Evolutionary conservation across 2,113 vertebrate species (phyloP).

Genomic region (Acanthochromis polyacanthus): DNA sequence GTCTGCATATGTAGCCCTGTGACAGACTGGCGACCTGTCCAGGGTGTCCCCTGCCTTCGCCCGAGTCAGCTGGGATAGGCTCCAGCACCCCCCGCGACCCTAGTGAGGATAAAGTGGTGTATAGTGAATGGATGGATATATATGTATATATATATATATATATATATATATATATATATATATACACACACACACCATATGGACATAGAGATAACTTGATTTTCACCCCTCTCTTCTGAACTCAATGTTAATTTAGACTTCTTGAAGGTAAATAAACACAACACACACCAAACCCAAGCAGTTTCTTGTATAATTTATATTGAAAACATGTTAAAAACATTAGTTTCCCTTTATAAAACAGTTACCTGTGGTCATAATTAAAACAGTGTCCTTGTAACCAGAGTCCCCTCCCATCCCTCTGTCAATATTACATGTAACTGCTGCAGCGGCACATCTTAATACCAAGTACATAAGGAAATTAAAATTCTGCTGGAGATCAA

Average conservation of each 20-base stretch:
- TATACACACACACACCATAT: too few species aligned
- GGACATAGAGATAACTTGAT: neutral
- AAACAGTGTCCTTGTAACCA: slow-evolving; percentile 63
- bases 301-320: slow-evolving; percentile 85
- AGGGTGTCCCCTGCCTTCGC: too few species aligned
- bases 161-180: too few species aligned
- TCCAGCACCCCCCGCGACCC: too few species aligned
- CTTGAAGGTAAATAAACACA: slow-evolving; percentile 1
- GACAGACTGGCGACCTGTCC: too few species aligned
- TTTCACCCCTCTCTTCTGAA: neutral
- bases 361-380: slow-evolving; percentile 73
- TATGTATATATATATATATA: too few species aligned
- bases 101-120: too few species aligned
- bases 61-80: too few species aligned
- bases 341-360: slow-evolving; percentile 80
- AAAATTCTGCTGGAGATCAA: slow-evolving; percentile 49
- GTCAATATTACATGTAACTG: slow-evolving; percentile 49
- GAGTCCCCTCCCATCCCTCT: slow-evolving; percentile 7
- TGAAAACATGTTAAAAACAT: slow-evolving; percentile 82
- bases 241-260: neutral
- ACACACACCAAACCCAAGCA: slow-evolving; percentile 21
- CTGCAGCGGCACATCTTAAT: slow-evolving; percentile 49
- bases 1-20: too few species aligned
- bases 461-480: slow-evolving; percentile 60
- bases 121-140: too few species aligned